phyloP scores from a whole-genome alignment of 2,113 vertebrate species.

The Scophthalmus maximus region DNA sequence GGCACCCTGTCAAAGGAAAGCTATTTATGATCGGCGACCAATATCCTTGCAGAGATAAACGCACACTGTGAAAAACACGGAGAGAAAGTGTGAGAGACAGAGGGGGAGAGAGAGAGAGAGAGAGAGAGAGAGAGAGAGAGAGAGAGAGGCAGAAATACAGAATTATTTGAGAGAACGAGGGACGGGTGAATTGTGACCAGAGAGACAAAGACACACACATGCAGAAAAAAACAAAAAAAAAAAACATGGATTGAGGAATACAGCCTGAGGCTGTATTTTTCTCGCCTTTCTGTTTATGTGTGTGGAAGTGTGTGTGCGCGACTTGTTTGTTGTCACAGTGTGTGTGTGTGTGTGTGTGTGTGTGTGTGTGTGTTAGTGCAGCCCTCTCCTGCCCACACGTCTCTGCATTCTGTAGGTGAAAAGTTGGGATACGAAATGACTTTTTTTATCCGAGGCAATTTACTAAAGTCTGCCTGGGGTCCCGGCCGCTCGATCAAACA shows the following conservation, averaged over 20 bases:
- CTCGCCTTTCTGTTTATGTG: slow-evolving; percentile 26
- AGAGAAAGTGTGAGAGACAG: slow-evolving; percentile 18
- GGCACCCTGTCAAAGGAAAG: slow-evolving; percentile 64
- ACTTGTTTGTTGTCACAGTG: neutral
- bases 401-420: slow-evolving; percentile 25
- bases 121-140: slow-evolving; percentile 1
- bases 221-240: slow-evolving; percentile 9
- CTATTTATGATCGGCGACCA: slow-evolving; percentile 76
- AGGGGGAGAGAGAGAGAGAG: slow-evolving; percentile 9
- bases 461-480: slow-evolving; percentile 41
- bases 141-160: slow-evolving; percentile 9
- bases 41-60: slow-evolving; percentile 71
- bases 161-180: slow-evolving; percentile 50
- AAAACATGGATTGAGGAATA: slow-evolving; percentile 20
- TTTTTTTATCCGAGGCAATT: slow-evolving; percentile 62
- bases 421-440: slow-evolving; percentile 56
- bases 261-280: slow-evolving; percentile 39
- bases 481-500: slow-evolving; percentile 32
- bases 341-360: slow-evolving; percentile 13
- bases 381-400: neutral
- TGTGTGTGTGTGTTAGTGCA: slow-evolving; percentile 17
- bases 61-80: slow-evolving; percentile 43
- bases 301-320: slow-evolving; percentile 21
- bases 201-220: slow-evolving; percentile 22
- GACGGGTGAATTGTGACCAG: slow-evolving; percentile 28